phyloP scores from a whole-genome alignment of 2,888 invertebrate genomes.

The Esperia sulphurella region DNA sequence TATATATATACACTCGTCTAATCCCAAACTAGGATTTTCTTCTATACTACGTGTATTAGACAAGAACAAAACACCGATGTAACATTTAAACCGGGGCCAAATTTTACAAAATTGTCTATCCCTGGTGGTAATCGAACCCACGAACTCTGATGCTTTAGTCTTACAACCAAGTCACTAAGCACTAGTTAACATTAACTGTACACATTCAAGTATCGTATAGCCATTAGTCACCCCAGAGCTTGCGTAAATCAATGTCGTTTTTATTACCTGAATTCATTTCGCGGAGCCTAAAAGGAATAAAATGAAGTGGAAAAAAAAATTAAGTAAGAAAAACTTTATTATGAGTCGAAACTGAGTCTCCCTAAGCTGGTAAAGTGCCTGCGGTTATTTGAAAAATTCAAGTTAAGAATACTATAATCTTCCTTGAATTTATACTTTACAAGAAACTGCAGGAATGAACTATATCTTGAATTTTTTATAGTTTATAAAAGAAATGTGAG shows the following conservation, averaged over 20 bases:
- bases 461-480: constrained; percentile 30
- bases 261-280: constrained; percentile 6
- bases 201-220: constrained; percentile 1
- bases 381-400: constrained; percentile 27
- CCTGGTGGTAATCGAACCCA: too few species aligned
- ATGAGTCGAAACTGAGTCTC: constrained; percentile 23
- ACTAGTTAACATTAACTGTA: background rate
- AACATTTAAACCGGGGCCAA: too few species aligned
- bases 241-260: constrained; percentile 10
- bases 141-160: too few species aligned
- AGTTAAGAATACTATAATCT: constrained; percentile 29
- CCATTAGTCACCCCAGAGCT: constrained; percentile 6
- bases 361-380: constrained; percentile 18
- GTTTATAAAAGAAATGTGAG: constrained; percentile 30
- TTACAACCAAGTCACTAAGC: background rate
- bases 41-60: too few species aligned
- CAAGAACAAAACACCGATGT: too few species aligned
- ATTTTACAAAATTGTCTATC: too few species aligned
- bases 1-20: too few species aligned
- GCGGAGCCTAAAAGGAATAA: constrained; percentile 6
- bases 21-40: too few species aligned
- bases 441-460: constrained; percentile 32
- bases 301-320: constrained; percentile 27
- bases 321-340: constrained; percentile 39
- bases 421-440: constrained; percentile 42